Evolutionary conservation across 2,113 vertebrate species (phyloP), one percentile per base, ranked within the genome.

Genomic region (Pitta sordida): DNA sequence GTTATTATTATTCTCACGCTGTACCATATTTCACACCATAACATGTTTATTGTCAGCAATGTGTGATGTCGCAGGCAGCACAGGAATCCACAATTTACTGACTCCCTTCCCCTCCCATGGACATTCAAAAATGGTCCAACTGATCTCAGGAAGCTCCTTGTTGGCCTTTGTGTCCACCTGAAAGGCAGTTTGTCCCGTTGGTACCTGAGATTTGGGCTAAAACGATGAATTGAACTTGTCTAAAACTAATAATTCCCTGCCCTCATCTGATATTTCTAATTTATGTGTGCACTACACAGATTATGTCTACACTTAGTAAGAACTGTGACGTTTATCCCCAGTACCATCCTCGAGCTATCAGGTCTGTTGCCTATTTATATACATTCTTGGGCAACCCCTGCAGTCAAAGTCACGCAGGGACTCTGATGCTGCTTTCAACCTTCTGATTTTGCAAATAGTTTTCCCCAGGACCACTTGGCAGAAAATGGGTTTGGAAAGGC

Each of bases 31-130:
- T 96, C 94, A 88, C 83, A 93, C 80, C 62, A 79, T 37, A 94
- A 24, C 41, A 7, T 81, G 73, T 94, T 96, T 93, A 90, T 92
- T 86, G 91, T 65, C 73, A 96, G 80, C 88, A 71, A 19, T 21
- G 60, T 78, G 80, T 0, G 3, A 56, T 88, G 83, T 86, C 76
- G 78, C 88, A 86, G 53, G 78, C 71, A 77, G 86, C 68, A 56
- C 46, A 78, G n/a, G 73, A 82, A 88, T 88, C 58, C 39, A 26
- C 90, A 71, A 94, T 95, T 95, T 91, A 82, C 62, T 32, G 59
- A 67, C 34, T 86, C 67, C 30, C 10, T 91, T 83, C 43, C 43
- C 48, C 39, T 82, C 18, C 56, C 56, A 41, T 9, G 62, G 79
- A 58, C 73, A 81, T 59, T 93, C 48, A 88, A 90, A 84, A 58